Conservation (phyloP, 2,888 invertebrate species). For the Pseudococcus longispinus region DNA sequence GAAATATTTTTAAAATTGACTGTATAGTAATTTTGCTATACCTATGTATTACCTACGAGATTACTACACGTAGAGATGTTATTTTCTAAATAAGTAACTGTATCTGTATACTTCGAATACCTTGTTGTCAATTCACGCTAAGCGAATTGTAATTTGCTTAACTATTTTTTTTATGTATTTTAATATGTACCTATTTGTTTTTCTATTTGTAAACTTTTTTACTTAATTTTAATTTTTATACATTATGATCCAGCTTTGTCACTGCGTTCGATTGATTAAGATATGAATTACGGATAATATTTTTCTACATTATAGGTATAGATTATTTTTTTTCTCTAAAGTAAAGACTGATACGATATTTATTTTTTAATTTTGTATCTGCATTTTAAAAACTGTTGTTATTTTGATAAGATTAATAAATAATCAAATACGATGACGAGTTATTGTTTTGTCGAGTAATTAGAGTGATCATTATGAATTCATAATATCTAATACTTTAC, state of each 20-base stretch:
- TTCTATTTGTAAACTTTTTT: background rate
- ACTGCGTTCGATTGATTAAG: slow-evolving; percentile 15
- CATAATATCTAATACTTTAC: too few species aligned
- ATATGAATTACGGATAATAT: background rate
- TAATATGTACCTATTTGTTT: background rate
- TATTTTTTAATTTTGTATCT: slow-evolving; percentile 36
- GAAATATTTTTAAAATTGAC: background rate
- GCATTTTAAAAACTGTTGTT: slow-evolving; percentile 32
- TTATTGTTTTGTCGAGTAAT: background rate
- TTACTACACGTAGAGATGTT: background rate
- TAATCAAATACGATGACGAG: slow-evolving; percentile 4
- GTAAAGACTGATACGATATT: slow-evolving; percentile 33
- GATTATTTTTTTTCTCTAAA: background rate
- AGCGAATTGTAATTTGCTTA: background rate
- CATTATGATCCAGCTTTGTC: slow-evolving; percentile 7
- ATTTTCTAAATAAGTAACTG: background rate
- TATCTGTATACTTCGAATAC: background rate
- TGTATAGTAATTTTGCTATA: background rate
- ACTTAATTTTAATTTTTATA: background rate
- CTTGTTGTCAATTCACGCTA: background rate
- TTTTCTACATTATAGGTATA: background rate
- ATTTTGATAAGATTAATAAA: slow-evolving; percentile 37
- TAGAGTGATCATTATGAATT: too few species aligned
- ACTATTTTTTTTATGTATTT: background rate
- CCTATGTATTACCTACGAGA: too few species aligned